These are phyloP conservation scores for Cardiocondyla obscurior DNA, from an alignment of 1,140 invertebrate species.

Conservation along the genomic window DNA sequence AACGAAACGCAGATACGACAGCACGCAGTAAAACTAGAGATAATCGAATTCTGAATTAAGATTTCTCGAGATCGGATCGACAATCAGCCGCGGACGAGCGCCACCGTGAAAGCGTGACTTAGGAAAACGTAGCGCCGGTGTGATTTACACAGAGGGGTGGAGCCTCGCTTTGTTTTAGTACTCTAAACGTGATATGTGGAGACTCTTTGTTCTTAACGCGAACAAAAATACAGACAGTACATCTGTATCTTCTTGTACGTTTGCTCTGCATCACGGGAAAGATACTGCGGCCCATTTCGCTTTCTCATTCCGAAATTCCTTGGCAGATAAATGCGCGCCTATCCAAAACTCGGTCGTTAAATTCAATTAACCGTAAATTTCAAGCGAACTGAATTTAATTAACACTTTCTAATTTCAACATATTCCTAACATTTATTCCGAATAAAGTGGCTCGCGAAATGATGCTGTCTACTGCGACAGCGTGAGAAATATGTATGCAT, in stretches of 20 bases:
- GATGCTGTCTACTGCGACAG: neutral
- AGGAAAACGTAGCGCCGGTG: neutral
- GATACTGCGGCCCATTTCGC: neutral
- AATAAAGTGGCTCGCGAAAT: neutral
- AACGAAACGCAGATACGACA: neutral
- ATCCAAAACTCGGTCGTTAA: neutral
- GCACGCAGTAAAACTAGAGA: neutral
- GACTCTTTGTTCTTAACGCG: conserved; percentile 30
- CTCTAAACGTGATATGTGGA: conserved; percentile 32
- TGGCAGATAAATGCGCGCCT: neutral
- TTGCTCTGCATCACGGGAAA: neutral
- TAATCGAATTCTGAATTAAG: conserved; percentile 9
- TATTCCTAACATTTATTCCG: neutral
- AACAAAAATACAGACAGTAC: conserved; percentile 21
- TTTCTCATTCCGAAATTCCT: conserved; percentile 19
- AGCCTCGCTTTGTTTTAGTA: neutral
- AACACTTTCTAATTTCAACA: conserved; percentile 13
- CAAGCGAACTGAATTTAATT: conserved; percentile 16
- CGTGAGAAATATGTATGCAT: neutral
- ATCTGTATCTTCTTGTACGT: neutral
- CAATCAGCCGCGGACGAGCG: conserved; percentile 15
- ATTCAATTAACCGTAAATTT: conserved; percentile 9
- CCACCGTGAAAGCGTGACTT: neutral
- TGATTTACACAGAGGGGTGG: conserved; percentile 22
- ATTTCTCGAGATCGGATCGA: conserved; percentile 27